Base-by-base conservation (phyloP, 1,140 invertebrate species). In the Oreohelix idahoensis region DNA sequence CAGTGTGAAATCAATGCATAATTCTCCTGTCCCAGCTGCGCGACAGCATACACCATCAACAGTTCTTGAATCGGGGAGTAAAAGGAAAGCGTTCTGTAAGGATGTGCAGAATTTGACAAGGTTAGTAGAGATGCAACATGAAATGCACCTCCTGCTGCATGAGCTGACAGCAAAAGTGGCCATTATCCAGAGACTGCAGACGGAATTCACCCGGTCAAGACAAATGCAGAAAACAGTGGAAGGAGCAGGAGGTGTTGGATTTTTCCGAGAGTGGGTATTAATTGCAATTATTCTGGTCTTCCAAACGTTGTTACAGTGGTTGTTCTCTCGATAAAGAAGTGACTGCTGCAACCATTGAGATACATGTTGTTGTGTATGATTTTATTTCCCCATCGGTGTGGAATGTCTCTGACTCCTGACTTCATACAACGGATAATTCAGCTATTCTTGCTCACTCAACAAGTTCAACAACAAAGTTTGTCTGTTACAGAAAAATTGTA, bases 231-330 rank as follows among this genome's bases (percentile, higher is more conserved):
- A 42, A 8, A 73, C 15, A 35, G 1, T n/a, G 8, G 63, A 63
- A 81, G 8, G 77, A 83, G 66, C 49, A 77, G 35, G 71, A 58
- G 26, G 79, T 36, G 26, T 35, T 39, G 20, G 20, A 10, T 63
- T 83, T 8, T 70, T 36, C 45, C 81, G 82, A 20, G 87, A 89
- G 26, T 91, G 89, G 89, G 49, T 92, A 23, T 80, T 90, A 10
- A 83, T 92, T 39, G 86, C 87, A 51, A 77, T 88, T 10, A 81
- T 91, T 17, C 86, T 92, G n/a, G 49, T 88, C 0, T 86, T 89
- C 53, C 90, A 92, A 71, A 84, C 87, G 15, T n/a, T 92, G 29
- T 71, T 91, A n/a, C 89, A 91, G 79, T 91, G 87, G 88, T 71
- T 88, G 29, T 89, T 90, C 69, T 66, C 45, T n/a, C 42, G 35